These are phyloP conservation scores for Anisognathus igniventris DNA, from an alignment of 2,797 vertebrate genomes.

Conservation along the genomic window DNA sequence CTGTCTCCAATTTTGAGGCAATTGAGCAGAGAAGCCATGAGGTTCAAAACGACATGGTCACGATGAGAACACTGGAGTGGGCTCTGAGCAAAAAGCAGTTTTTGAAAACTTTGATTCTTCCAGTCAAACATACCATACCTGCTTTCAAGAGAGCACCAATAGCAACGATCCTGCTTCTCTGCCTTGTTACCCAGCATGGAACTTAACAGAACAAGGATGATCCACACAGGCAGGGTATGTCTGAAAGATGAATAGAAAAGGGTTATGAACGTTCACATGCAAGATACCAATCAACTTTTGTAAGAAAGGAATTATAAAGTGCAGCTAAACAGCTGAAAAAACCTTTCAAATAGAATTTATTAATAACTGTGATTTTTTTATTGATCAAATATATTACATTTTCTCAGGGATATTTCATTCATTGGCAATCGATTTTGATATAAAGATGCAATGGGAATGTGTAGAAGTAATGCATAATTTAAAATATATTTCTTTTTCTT, in stretches of 20 bases:
- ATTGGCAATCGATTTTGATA: background rate
- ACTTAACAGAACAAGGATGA: background rate
- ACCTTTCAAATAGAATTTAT: background rate
- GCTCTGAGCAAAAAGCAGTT: constrained; percentile 4
- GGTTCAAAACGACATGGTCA: background rate
- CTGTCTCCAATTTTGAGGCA: background rate
- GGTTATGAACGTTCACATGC: background rate
- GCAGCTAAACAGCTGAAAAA: background rate
- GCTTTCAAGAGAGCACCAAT: background rate
- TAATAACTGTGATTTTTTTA: background rate
- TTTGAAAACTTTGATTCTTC: background rate
- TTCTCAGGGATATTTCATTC: background rate
- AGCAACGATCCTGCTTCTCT: background rate
- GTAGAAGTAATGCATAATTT: background rate
- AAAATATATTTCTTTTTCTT: background rate
- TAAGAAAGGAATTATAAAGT: background rate
- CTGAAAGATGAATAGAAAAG: background rate
- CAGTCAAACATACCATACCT: background rate
- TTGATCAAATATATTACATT: background rate
- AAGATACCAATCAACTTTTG: background rate
- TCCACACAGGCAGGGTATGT: background rate
- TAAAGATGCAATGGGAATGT: background rate
- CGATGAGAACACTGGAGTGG: constrained; percentile 9
- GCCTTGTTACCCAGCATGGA: background rate
- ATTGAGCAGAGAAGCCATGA: background rate